Evolutionary conservation across 1,140 invertebrate genomes (phyloP), one percentile per base, ranked within the genome.

Genomic region (Trachelipus rathkii): DNA sequence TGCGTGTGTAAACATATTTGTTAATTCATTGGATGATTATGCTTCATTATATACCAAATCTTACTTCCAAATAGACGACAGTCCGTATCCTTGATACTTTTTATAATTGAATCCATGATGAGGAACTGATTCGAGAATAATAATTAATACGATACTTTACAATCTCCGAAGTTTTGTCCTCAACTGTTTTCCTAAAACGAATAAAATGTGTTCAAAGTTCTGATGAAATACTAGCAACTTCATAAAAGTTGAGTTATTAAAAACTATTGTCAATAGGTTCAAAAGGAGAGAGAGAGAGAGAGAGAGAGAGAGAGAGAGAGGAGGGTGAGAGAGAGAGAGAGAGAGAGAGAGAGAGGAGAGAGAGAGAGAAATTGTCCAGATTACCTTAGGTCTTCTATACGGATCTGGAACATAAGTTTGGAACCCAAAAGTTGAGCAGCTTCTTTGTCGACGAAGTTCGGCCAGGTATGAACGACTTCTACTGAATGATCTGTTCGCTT

Each of bases 381-480:
- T 21, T 45, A 72, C 71, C 71, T 72, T 19, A 72, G 44, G 9
- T 72, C 71, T 44, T 72, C 71, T 0, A 72, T 19, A 43, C 46
- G 43, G 19, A 72, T 72, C 44, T 72, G 71, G 19, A 72, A 72
- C 33, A 43, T 43, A 10, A 72, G 71, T 10, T 72, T 72, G 0
- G 71, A 72, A 19, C 46, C 46, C 21, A 72, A 46, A 15, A 72
- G n/a, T 46, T 72, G 71, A 19, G 46, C 43, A n/a, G 33, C 46
- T 15, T 60, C 50, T 10, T n/a, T 44, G n/a, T 44, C 44, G 3
- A n/a, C 46, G 19, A 72, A 72, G 9, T 72, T 43, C 19, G 71
- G 71, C 71, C 71, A 72, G 6, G 19, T 72, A 43, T 72, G 71
- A 19, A 72, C 71, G 19, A 24, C 71, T 46, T 72, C 71, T 46